Conservation (phyloP, 1,140 invertebrate genomes). For the Galleria mellonella region DNA sequence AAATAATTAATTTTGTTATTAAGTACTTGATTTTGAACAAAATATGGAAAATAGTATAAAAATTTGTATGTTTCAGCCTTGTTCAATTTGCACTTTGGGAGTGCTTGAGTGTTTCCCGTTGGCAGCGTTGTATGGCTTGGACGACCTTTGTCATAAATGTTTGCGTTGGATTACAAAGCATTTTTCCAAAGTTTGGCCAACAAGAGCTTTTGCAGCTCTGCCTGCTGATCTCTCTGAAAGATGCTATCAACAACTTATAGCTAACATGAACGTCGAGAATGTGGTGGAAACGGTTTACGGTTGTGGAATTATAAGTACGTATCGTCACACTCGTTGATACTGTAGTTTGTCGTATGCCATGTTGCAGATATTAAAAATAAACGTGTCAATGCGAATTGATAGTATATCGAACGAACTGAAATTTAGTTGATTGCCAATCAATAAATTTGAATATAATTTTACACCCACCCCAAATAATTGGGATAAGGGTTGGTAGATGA, state of each 20-base stretch:
- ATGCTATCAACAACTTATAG: constrained; percentile 87
- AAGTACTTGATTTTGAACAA: too few species aligned
- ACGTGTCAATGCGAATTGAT: too few species aligned
- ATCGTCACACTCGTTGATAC: background rate
- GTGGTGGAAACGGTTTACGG: constrained; percentile 62
- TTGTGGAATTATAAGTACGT: constrained; percentile 48
- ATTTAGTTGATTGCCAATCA: background rate
- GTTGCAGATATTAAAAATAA: too few species aligned
- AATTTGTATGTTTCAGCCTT: constrained; percentile 77
- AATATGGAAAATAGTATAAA: too few species aligned
- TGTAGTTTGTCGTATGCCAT: too few species aligned
- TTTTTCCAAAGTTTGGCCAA: constrained; percentile 90
- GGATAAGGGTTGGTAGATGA: background rate
- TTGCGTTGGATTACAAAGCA: constrained; percentile 89
- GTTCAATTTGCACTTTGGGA: constrained; percentile 83
- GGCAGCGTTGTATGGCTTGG: constrained; percentile 88
- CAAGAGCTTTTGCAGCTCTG: constrained; percentile 86
- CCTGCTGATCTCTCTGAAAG: constrained; percentile 87
- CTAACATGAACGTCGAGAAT: constrained; percentile 76
- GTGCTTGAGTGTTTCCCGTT: constrained; percentile 89
- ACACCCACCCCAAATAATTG: too few species aligned
- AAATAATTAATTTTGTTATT: too few species aligned
- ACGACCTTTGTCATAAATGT: constrained; percentile 89
- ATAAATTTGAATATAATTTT: too few species aligned
- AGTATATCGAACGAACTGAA: too few species aligned